Evolutionary conservation across 2,888 invertebrate genomes (phyloP), one percentile per base, ranked within the genome.

Genomic region (Cerceris rybyensis): DNA sequence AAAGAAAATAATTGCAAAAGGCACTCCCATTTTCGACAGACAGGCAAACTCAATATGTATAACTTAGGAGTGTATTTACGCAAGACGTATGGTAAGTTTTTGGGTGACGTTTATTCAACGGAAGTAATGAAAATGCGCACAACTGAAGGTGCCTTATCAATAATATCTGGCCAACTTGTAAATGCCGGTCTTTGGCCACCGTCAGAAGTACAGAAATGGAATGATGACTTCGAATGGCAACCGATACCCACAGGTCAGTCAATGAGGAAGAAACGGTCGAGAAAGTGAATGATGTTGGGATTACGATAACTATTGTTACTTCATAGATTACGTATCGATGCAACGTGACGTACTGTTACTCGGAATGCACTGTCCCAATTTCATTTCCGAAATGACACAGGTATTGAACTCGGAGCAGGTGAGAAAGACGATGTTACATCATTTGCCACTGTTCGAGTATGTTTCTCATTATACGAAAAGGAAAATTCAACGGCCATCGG

Each of bases 141-240:
- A 49, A 96, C 96, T 0, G 94, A 96, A 88, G 95, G 93, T 87
- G 95, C 95, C 63, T 93, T 97, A 59, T 96, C 97, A 0, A 94
- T 96, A 91, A 95, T 96, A 95, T 96, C 96, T 5, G 95, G 95
- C 0, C 93, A 95, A 78, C 92, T 95, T 41, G 95, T 95, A 4
- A 92, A 96, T 71, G 94, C 96, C 0, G 96, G 95, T 0, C 89
- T 97, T 52, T 96, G 94, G 90, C 95, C 95, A 0, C 95, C 96
- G 0, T 83, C 90, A 13, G 91, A 89, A 0, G 88, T 91, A 0
- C 94, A 95, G 87, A 91, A 87, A 68, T 95, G 95, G 95, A 94
- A 94, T 82, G 89, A 92, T 0, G 87, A 92, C 13, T 83, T 96
- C 6, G 89, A 93, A 70, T 96, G 96, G 96, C 95, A 96, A 85